A percentile compares a stretch with the other conserved stretches of the same genome.
phyloP scores from a whole-genome alignment of 2,888 invertebrate genomes.

The Oxytorus armatus region DNA sequence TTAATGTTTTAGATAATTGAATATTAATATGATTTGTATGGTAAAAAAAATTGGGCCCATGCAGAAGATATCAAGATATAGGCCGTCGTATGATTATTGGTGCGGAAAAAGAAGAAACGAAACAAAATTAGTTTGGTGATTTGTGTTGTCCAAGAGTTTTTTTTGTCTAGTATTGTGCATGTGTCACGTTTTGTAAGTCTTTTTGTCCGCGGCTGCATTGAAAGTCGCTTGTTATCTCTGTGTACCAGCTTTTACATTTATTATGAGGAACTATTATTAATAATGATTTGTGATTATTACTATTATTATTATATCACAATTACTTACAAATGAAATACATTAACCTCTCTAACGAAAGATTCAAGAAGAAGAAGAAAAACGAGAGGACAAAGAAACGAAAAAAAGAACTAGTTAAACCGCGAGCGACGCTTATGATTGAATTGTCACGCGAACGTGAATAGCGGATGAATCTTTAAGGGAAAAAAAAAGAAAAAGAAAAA shows the following conservation, averaged over 20 bases:
- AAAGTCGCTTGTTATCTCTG: slow-evolving; percentile 82
- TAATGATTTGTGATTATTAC: slow-evolving; percentile 66
- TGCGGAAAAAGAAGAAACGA: slow-evolving; percentile 71
- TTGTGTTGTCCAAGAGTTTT: slow-evolving; percentile 81
- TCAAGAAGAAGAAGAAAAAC: slow-evolving; percentile 60
- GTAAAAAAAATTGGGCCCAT: slow-evolving; percentile 73
- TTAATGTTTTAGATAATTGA: slow-evolving; percentile 83
- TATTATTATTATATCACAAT: slow-evolving; percentile 60
- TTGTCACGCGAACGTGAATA: slow-evolving; percentile 28
- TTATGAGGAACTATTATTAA: slow-evolving; percentile 75
- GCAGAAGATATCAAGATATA: slow-evolving; percentile 76
- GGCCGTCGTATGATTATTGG: slow-evolving; percentile 76
- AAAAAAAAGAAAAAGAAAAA: slow-evolving; percentile 29
- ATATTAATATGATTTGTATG: slow-evolving; percentile 81
- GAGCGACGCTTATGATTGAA: slow-evolving; percentile 20
- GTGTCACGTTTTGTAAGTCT: slow-evolving; percentile 83
- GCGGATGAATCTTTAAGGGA: neutral
- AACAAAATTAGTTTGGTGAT: slow-evolving; percentile 81
- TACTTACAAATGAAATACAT: slow-evolving; percentile 73
- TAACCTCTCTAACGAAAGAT: slow-evolving; percentile 69
- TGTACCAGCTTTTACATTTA: slow-evolving; percentile 83
- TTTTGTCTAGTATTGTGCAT: slow-evolving; percentile 83
- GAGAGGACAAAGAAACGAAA: slow-evolving; percentile 38
- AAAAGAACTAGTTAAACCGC: slow-evolving; percentile 12
- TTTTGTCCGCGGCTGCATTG: slow-evolving; percentile 80